Evolutionary conservation across 1,140 invertebrate species (phyloP).

Genomic region (Bombus pascuorum): DNA sequence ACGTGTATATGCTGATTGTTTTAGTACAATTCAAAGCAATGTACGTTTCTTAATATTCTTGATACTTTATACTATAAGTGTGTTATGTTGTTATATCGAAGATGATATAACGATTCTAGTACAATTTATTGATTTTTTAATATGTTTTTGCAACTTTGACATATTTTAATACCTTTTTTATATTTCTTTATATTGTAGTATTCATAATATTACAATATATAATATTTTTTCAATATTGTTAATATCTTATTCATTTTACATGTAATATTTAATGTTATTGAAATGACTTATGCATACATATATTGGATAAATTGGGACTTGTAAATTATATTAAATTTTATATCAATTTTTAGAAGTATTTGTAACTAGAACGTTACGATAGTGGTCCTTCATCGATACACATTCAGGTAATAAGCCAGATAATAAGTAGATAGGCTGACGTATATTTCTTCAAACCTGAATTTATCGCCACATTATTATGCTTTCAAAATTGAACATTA

Average conservation of each 20-base stretch:
- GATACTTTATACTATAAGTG: no score
- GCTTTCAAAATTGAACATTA: neutral
- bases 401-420: conserved; percentile 16
- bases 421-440: no score
- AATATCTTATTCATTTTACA: neutral
- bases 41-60: no score
- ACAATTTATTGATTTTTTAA: no score
- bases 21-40: no score
- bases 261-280: neutral
- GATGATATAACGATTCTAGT: no score
- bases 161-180: no score
- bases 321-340: neutral
- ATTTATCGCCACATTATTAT: neutral
- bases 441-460: neutral
- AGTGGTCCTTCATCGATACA: conserved; percentile 19
- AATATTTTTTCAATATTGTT: neutral
- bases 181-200: neutral
- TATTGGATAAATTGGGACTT: neutral
- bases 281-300: neutral
- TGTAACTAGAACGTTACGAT: neutral
- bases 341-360: neutral
- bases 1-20: no score
- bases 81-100: no score
- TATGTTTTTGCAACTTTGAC: no score
- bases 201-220: neutral